Base-by-base conservation (phyloP, 1,140 invertebrate genomes). In the Holcopasites calliopsidis region DNA sequence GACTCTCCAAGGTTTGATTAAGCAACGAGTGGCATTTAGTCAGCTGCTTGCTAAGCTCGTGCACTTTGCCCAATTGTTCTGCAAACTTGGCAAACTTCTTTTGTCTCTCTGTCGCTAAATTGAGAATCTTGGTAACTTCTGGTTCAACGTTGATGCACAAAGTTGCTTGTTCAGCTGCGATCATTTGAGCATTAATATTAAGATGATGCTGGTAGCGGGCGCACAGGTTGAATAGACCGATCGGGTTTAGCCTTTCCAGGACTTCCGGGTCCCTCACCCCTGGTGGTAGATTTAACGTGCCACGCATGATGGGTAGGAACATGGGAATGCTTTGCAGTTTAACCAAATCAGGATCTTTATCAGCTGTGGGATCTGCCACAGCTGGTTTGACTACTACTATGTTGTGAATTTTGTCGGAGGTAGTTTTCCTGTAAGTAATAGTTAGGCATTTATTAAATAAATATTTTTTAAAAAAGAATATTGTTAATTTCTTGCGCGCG, bases 261-360 rank as follows among this genome's bases (percentile, higher is more conserved):
- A 98, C 94, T 89, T 98, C 97, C 0, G 95, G 95, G 91, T 98
- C 97, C 57, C 96, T 92, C 1, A 95, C 95, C 35, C 96, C 96
- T 3, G 91, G 90, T 0, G 97, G 96, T 54, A 97, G 91, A 76
- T 97, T 97, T 3, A 98, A 89, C 0, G 97, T 97, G 10, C 96
- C 97, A 50, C 97, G 90, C 94, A 99, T 97, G 28, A 99, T 97
- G 1, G 98, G 98, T 60, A 98, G 91, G 89, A 99, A 98, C 90
- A 97, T 96, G 11, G 97, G 97, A 80, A 98, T 97, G 80, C 93
- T 95, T 91, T 96, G 91, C 3, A 98, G 88, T 80, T 95, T 94
- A 18, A 95, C 90, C 54, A 98, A 92, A 86, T 98, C 96, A 3
- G 96, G 94, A 92, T 98, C 97, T 77, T 95, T 94, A 81, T 95